Evolutionary conservation across 2,888 invertebrate species (phyloP), one percentile per base, ranked within the genome.

Genomic region (Imbricaverruca yamaguchii): DNA sequence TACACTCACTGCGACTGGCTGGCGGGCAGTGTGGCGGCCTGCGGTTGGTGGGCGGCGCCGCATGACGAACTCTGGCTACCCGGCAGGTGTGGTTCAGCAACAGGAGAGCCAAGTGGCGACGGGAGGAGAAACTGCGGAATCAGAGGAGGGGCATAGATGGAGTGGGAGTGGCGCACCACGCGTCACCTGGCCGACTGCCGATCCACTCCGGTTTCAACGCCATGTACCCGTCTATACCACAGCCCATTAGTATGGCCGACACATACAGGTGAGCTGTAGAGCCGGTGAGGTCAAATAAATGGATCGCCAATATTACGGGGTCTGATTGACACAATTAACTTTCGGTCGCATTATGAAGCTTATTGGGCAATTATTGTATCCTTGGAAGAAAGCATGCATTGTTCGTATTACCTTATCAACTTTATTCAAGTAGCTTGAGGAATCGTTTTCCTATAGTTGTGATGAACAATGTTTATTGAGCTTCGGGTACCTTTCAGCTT

Each of bases 61-160:
- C 81, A 80, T 81, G 67, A 82, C 83, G 82, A 82, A 82, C 83
- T 81, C 81, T 82, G 80, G 13, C 39, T 61, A 39, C 21, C 53
- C 85, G 88, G 85, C 91, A 98, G 97, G 99, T 99, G 80, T 99
- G 99, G 99, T 99, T 99, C 89, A 98, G 97, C 84, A 99, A 99
- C 89, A 93, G 99, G 81, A 91, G 99, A 80, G 99, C 99, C 85
- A 99, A 99, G 90, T 98, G 98, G 97, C 92, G 99, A 81, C 91
- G 99, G 25, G 99, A 99, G 87, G 99, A 99, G 88, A 99, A 99
- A 89, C 91, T 99, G 83, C 92, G 98, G 81, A 97, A 95, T 87
- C 98, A 98, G 89, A 89, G 94, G 84, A 90, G 94, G 82, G 82
- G 81, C 57, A 82, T 82, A 65, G 84, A 83, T 81, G 83, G 81